phyloP scores from a whole-genome alignment of 92 coral and sea anemone genomes.

The Palythoa grandis region DNA sequence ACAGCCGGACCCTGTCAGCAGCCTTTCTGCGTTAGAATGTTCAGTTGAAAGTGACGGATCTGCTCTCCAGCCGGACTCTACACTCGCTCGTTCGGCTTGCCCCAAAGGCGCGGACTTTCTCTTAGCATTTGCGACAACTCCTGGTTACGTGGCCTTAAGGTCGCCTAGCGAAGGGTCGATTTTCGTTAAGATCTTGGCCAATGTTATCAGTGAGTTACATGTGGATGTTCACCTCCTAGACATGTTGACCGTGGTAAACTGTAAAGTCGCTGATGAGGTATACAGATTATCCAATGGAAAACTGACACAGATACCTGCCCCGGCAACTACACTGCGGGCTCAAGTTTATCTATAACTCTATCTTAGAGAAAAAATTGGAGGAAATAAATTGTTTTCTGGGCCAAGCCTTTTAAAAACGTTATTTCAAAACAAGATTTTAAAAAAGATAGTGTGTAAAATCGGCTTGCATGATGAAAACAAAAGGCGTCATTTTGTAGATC shows the following conservation, averaged over 20 bases:
- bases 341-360: constrained; percentile 25
- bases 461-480: too few relatives aligned
- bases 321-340: constrained; percentile 39
- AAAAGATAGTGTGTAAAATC: too few relatives aligned
- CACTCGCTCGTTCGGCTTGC: constrained; percentile 33
- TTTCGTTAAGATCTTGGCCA: constrained; percentile 17
- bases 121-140: constrained; percentile 41
- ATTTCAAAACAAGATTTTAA: too few relatives aligned
- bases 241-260: constrained; percentile 45
- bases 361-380: neutral
- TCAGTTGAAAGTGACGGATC: constrained; percentile 27
- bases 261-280: constrained; percentile 39
- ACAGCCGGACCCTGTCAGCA: neutral
- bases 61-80: constrained; percentile 7
- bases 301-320: constrained; percentile 47
- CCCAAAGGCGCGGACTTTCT: constrained; percentile 43
- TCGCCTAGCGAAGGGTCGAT: constrained; percentile 21
- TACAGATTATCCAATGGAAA: neutral
- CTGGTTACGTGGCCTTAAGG: constrained; percentile 44
- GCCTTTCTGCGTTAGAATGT: constrained; percentile 10
- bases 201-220: constrained; percentile 35
- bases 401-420: too few relatives aligned
- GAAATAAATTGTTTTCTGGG: too few relatives aligned
- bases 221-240: constrained; percentile 37
- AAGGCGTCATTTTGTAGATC: too few relatives aligned